Evolutionary conservation across 2,113 vertebrate genomes (phyloP), one percentile per base, ranked within the genome.

Genomic region (Arvicanthis niloticus): DNA sequence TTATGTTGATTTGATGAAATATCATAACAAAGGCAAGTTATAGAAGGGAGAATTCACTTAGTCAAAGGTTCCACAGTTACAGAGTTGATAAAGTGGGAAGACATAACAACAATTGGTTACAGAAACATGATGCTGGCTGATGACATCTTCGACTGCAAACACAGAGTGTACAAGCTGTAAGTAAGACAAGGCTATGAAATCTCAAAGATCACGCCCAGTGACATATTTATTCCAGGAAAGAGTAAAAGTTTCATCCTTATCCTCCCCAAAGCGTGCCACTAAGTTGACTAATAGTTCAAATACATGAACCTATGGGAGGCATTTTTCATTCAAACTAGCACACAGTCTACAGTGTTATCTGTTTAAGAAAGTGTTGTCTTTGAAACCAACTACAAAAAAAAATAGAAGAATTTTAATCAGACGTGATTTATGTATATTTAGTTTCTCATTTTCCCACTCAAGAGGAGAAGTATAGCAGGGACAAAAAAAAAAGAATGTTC

Each of bases 331-430:
- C 21, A 60, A 82, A 60, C 21, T 40, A n/a, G 7, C 5, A 89
- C 60, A 93, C 68, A 16, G 17, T 88, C 72, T 45, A 81, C 96
- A 89, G 48, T 81, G 13, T 85, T 85, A 92, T 48, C 31, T 75
- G 13, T 42, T 90, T 73, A 84, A 92, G n/a, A 60, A 73, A 37
- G 93, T 56, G 76, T 40, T 97, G 51, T 75, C 95, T 89, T 97
- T 96, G 95, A 62, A 96, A 97, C 97, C 75, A 97, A 84, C 95
- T 96, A 89, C 67, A 82, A 94, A 65, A 51, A 80, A 60, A 45
- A 4, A 37, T 60, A 78, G 31, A 48, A 3, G 58, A n/a, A 62
- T 91, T 93, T 72, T 24, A 34, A 77, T 73, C 48, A 67, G 73
- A 78, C 94, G 89, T 56, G 1, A n/a, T 21, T 51, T 73, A 45